These are phyloP conservation scores for Nymphalis c-album DNA, from an alignment of 2,888 invertebrate species.

Conservation along the genomic window DNA sequence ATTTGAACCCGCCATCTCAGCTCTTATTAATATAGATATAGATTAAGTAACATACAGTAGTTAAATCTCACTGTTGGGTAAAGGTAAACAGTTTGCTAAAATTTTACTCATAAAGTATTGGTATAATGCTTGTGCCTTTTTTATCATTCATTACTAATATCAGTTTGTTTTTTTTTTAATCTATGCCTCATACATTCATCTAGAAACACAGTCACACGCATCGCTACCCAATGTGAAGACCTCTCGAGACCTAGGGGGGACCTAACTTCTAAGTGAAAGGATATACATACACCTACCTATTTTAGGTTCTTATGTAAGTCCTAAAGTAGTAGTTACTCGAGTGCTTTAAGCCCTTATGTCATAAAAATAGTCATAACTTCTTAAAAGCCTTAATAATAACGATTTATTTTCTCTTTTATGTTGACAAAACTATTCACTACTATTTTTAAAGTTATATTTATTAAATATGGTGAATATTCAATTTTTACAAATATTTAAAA, in stretches of 20 bases:
- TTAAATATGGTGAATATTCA: too few relatives aligned
- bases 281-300: conserved; percentile 36
- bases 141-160: background rate
- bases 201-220: conserved; percentile 42
- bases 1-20: too few relatives aligned
- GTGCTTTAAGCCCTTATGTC: conserved; percentile 31
- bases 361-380: conserved; percentile 31
- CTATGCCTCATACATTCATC: conserved; percentile 18
- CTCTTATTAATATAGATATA: too few relatives aligned
- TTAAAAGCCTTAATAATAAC: conserved; percentile 26
- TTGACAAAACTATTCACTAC: too few relatives aligned
- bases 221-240: conserved; percentile 45
- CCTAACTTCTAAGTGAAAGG: conserved; percentile 46
- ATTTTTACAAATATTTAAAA: background rate
- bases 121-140: background rate
- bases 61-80: too few relatives aligned
- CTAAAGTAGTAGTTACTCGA: conserved; percentile 37
- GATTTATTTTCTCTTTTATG: conserved; percentile 6
- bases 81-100: too few relatives aligned
- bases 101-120: too few relatives aligned
- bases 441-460: too few relatives aligned
- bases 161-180: conserved; percentile 4
- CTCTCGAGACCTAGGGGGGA: conserved; percentile 51
- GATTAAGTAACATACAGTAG: too few relatives aligned
- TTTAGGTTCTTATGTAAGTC: conserved; percentile 37